Percentiles rank a stretch among this genome's conserved stretches.
Evolutionary conservation across 2,888 invertebrate genomes (phyloP).

Genomic region (Lissonota sp.): DNA sequence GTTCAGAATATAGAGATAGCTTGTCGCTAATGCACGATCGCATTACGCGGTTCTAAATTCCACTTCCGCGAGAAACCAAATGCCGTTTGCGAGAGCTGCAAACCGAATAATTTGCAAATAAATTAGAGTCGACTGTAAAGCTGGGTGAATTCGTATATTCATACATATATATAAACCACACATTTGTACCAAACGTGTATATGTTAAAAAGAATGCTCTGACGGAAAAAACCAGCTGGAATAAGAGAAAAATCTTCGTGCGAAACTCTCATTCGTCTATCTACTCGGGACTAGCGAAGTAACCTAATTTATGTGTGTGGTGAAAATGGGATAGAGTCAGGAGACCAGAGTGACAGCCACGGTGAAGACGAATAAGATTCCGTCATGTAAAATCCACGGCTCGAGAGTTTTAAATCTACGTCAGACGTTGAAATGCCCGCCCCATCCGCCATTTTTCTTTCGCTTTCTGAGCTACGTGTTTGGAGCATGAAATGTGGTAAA

Average conservation of each 20-base stretch:
- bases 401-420: constrained; percentile 59
- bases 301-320: constrained; percentile 52
- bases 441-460: not conserved
- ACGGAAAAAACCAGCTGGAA: constrained; percentile 24
- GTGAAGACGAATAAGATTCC: constrained; percentile 50
- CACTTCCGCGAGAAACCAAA: constrained; percentile 54
- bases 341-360: constrained; percentile 25
- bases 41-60: constrained; percentile 61
- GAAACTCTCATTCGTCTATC: constrained; percentile 33
- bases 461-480: not conserved
- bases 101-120: constrained; percentile 64
- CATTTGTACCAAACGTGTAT: not conserved
- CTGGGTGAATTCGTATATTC: constrained; percentile 26
- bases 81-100: constrained; percentile 55
- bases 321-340: constrained; percentile 40
- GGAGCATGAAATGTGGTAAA: constrained; percentile 49
- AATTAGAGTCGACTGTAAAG: constrained; percentile 54
- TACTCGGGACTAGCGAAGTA: constrained; percentile 46
- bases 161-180: not conserved
- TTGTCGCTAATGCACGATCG: constrained; percentile 63
- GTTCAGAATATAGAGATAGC: constrained; percentile 8
- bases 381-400: constrained; percentile 55
- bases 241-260: constrained; percentile 33
- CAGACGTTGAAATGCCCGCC: constrained; percentile 41
- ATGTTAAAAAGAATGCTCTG: constrained; percentile 5